phyloP scores from a whole-genome alignment of 2,113 vertebrate genomes.

The Entomyzon cyanotis region DNA sequence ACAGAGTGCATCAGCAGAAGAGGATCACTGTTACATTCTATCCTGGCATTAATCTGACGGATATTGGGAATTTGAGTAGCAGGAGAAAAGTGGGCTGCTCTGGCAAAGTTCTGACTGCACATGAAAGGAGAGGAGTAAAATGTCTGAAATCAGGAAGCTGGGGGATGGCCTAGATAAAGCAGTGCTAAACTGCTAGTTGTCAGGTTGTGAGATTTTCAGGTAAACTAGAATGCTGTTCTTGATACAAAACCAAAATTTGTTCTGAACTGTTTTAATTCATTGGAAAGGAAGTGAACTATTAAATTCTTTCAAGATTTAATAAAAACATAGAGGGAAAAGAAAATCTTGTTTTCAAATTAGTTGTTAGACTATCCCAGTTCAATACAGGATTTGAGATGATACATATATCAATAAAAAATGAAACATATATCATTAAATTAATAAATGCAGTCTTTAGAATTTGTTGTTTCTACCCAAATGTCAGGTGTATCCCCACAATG shows the following conservation, averaged over 20 bases:
- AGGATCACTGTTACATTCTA: not conserved
- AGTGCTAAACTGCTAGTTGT: not conserved
- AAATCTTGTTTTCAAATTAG: not conserved
- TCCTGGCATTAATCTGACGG: slow-evolving; percentile 4
- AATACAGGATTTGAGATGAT: not conserved
- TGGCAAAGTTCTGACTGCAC: not conserved
- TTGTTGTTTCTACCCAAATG: not conserved
- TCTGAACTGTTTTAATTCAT: not conserved
- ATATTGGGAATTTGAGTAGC: not conserved
- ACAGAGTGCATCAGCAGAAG: not conserved
- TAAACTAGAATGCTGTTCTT: not conserved
- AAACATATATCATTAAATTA: not conserved
- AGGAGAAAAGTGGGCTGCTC: not conserved
- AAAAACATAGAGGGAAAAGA: not conserved
- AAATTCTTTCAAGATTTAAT: not conserved
- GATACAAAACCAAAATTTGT: not conserved
- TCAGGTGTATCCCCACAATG: not conserved
- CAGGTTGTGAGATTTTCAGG: not conserved
- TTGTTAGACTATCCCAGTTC: not conserved
- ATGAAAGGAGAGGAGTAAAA: not conserved
- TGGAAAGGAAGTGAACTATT: not conserved
- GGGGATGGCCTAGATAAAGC: not conserved
- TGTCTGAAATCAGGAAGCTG: not conserved
- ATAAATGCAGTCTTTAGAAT: not conserved
- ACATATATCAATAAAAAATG: not conserved